Conservation (phyloP, 92 coral and sea anemone genomes). For the Zoanthus sansibaricus region DNA sequence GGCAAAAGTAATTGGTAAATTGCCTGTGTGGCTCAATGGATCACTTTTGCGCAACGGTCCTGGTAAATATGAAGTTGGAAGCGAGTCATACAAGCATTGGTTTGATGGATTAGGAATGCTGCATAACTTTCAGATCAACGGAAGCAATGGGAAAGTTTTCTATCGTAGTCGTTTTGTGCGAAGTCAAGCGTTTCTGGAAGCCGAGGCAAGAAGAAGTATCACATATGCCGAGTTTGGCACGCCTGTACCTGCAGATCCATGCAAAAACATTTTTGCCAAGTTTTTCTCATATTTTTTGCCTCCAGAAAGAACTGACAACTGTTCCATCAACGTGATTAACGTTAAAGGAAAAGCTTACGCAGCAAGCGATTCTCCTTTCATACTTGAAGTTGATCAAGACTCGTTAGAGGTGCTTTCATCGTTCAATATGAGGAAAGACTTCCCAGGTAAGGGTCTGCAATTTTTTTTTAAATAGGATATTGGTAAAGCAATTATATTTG, state of each 20-base stretch:
- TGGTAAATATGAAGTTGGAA: constrained; percentile 93
- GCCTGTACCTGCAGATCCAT: constrained; percentile 94
- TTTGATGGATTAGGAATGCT: constrained; percentile 96
- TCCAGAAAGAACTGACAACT: constrained; percentile 94
- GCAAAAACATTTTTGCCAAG: constrained; percentile 93
- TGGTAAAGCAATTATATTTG: too few species aligned
- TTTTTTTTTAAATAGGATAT: too few species aligned
- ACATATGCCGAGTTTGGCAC: constrained; percentile 96
- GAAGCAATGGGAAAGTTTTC: constrained; percentile 80
- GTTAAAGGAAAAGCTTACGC: constrained; percentile 89
- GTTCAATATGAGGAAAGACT: constrained; percentile 85
- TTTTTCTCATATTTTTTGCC: constrained; percentile 94
- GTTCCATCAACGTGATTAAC: constrained; percentile 75
- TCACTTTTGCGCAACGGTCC: constrained; percentile 95
- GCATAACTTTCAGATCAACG: constrained; percentile 83
- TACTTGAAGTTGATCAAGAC: constrained; percentile 80
- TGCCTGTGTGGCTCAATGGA: constrained; percentile 94
- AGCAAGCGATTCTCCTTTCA: constrained; percentile 93
- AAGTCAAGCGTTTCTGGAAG: constrained; percentile 88
- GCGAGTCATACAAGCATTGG: constrained; percentile 93
- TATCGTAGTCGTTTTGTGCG: constrained; percentile 87
- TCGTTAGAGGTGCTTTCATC: constrained; percentile 74
- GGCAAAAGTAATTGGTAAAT: constrained; percentile 75
- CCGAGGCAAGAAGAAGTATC: constrained; percentile 77
- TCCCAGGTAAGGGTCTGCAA: constrained; percentile 60